Base-by-base conservation (phyloP, 2,888 invertebrate genomes). In the Girardia tigrina region DNA sequence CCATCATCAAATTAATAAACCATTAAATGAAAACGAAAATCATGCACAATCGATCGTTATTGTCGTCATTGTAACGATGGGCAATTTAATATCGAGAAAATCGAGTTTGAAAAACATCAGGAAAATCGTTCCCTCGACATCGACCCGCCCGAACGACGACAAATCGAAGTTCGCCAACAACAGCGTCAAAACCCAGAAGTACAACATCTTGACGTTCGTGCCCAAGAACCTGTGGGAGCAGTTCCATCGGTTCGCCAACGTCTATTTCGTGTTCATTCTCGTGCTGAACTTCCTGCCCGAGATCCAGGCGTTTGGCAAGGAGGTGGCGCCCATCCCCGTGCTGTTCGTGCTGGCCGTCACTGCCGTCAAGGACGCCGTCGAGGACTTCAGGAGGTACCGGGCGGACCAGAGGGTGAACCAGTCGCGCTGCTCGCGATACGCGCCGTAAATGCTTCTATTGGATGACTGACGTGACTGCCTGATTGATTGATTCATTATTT, bases 221-320 rank as follows among this genome's bases (percentile, higher is more conserved):
- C 97, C 97, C 78, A 90, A 92, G 86, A 99, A 99, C 87, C 89
- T 99, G 81, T 95, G 94, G 86, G 98, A 99, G 87, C 98, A 99
- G 87, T 98, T 99, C 87, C 90, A 97, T 78, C 89, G 94, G 83
- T 98, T 98, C 88, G 94, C 95, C 81, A 99, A 99, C 87, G 91
- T 95, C 84, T 99, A 99, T 88, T 99, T 99, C 88, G 88, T 98
- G 81, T 90, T 95, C 86, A 97, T 99, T 83, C 95, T 95, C 79
- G 88, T 97, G 81, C 88, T 98, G 85, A 97, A 89, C 90, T 98
- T 98, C 90, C 97, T 99, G 84, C 97, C 97, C 27, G 94, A 94
- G 86, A 97, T 99, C 78, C 95, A 95, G 72, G 98, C 99, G 56
- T 99, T 98, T 74, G 98, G 98, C 79, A 88, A 95, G 76, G 98